phyloP scores from a whole-genome alignment of 2,888 invertebrate species.

The Philonicus albiceps region DNA sequence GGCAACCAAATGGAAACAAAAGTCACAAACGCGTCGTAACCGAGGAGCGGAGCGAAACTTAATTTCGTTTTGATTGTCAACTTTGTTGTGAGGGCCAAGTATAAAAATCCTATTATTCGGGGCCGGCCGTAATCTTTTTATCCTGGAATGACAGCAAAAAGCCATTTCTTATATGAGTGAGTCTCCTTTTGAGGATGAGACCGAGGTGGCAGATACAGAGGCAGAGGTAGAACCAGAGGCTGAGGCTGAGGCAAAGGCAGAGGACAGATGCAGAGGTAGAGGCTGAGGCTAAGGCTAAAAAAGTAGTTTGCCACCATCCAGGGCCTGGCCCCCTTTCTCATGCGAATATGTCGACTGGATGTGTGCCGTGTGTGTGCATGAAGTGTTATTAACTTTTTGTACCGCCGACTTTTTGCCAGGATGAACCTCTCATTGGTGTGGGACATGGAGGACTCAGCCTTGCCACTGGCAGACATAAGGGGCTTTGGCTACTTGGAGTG shows the following conservation, averaged over 20 bases:
- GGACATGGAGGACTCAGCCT: not conserved
- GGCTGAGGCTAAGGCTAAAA: constrained; percentile 1
- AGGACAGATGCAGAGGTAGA: not conserved
- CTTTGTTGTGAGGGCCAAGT: constrained; percentile 46
- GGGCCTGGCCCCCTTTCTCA: not conserved
- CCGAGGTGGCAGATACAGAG: not conserved
- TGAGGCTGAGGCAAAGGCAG: not conserved
- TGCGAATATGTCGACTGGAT: constrained; percentile 1
- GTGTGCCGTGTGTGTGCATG: constrained; percentile 29
- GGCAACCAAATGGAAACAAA: constrained; percentile 43
- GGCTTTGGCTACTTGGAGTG: constrained; percentile 34
- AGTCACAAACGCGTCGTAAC: constrained; percentile 39
- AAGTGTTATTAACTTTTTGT: constrained; percentile 41
- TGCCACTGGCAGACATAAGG: constrained; percentile 27
- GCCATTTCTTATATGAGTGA: constrained; percentile 34
- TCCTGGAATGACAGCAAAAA: constrained; percentile 42
- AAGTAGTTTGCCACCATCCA: constrained; percentile 21
- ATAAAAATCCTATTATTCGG: constrained; percentile 41
- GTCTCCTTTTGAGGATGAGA: not conserved
- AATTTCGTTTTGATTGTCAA: constrained; percentile 50
- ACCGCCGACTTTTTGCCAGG: not conserved
- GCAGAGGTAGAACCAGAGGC: not conserved
- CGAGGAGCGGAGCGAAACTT: constrained; percentile 46
- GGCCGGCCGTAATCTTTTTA: constrained; percentile 38
- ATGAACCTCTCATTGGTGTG: not conserved